These are phyloP conservation scores for Alloplasta piceator DNA, from an alignment of 2,888 invertebrate genomes.

Conservation along the genomic window DNA sequence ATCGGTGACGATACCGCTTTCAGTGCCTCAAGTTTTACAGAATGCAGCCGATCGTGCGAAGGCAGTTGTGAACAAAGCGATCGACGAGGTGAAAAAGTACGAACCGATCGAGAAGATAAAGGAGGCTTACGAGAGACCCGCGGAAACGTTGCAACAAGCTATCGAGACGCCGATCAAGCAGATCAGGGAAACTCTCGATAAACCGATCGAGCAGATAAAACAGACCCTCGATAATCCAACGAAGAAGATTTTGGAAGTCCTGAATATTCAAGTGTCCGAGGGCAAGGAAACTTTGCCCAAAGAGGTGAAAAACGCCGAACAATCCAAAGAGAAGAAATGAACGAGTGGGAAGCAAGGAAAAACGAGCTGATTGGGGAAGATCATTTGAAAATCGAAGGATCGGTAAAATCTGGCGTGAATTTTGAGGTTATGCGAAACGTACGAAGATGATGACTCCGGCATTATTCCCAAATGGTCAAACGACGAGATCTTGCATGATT, in stretches of 20 bases:
- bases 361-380: constrained; percentile 23
- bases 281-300: constrained; percentile 12
- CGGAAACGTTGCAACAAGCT: constrained; percentile 46
- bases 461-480: constrained; percentile 56
- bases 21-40: constrained; percentile 84
- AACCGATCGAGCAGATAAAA: constrained; percentile 8
- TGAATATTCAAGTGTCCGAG: neutral
- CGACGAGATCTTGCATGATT: constrained; percentile 61
- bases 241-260: constrained; percentile 27
- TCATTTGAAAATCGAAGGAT: constrained; percentile 52
- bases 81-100: constrained; percentile 28
- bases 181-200: constrained; percentile 32
- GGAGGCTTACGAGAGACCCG: constrained; percentile 39
- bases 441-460: constrained; percentile 49
- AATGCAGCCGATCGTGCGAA: constrained; percentile 79
- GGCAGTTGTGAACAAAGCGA: constrained; percentile 50
- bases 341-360: constrained; percentile 13
- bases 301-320: constrained; percentile 32
- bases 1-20: constrained; percentile 51
- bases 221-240: constrained; percentile 22
- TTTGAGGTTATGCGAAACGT: constrained; percentile 19
- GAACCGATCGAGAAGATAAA: constrained; percentile 34
- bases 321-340: constrained; percentile 34
- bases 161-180: constrained; percentile 22
- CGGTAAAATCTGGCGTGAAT: neutral